A percentile compares a stretch with the other conserved stretches of the same genome.
Conservation (phyloP, 1,140 invertebrate genomes). For the Drosophila guanche region DNA sequence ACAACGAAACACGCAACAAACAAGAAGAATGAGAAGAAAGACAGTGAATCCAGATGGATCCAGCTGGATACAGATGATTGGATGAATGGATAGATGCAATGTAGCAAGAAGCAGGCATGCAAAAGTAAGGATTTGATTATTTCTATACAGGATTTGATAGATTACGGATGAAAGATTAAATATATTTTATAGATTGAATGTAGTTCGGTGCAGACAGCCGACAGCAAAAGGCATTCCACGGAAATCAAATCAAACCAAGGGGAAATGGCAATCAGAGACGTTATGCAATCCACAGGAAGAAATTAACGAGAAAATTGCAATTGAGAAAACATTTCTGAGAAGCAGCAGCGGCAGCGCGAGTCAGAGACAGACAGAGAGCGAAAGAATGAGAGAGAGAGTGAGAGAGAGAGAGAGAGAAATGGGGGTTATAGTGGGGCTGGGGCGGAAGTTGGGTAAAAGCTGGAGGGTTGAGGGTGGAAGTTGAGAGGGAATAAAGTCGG, state of each 20-base stretch:
- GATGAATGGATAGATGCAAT: no score
- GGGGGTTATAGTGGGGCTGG: slow-evolving; percentile 1
- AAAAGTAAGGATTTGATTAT: no score
- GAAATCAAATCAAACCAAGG: slow-evolving; percentile 44
- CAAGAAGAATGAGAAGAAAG: not conserved
- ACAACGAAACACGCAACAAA: slow-evolving; percentile 15
- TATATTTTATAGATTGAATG: no score
- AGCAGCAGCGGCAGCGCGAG: slow-evolving; percentile 26
- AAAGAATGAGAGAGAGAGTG: slow-evolving; percentile 16
- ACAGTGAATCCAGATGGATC: slow-evolving; percentile 5
- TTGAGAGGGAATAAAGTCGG: not conserved
- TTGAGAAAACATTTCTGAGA: slow-evolving; percentile 45
- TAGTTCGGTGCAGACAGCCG: no score
- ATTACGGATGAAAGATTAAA: no score
- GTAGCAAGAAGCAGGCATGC: no score
- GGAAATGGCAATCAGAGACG: slow-evolving; percentile 47
- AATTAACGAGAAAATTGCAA: slow-evolving; percentile 46
- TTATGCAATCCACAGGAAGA: slow-evolving; percentile 40
- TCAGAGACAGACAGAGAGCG: slow-evolving; percentile 42
- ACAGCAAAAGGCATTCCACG: no score
- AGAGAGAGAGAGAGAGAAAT: slow-evolving; percentile 16
- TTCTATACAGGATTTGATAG: no score
- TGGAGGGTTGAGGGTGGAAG: not conserved
- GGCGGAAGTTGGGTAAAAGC: not conserved
- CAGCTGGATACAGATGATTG: no score